A percentile compares a stretch with the other conserved stretches of the same genome.
phyloP scores from a whole-genome alignment of 2,888 invertebrate genomes.

The Altica lythri region DNA sequence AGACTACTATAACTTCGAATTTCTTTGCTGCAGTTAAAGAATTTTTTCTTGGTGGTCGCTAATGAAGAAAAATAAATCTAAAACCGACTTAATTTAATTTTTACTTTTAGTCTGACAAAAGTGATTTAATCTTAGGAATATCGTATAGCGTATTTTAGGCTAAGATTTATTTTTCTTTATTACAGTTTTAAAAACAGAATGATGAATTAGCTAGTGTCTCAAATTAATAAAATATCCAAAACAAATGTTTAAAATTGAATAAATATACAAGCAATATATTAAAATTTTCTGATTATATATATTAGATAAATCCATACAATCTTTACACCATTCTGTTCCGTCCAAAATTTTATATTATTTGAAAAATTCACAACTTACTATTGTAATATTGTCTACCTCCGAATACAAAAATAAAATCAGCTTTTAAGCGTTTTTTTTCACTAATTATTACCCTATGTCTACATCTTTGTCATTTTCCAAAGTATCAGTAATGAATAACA shows the following conservation, averaged over 20 bases:
- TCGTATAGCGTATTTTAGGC: too few species aligned
- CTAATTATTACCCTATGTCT: slow-evolving; percentile 22
- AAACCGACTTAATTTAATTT: neutral
- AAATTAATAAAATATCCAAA: neutral
- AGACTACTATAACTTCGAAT: slow-evolving; percentile 52
- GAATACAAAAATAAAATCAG: slow-evolving; percentile 49
- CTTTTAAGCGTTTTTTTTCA: slow-evolving; percentile 40
- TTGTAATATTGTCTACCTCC: slow-evolving; percentile 26
- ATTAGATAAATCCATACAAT: slow-evolving; percentile 11
- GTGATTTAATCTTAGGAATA: slow-evolving; percentile 9
- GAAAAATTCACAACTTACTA: slow-evolving; percentile 16
- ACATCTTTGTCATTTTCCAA: too few species aligned
- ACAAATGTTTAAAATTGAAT: slow-evolving; percentile 2
- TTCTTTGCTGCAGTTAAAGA: slow-evolving; percentile 19
- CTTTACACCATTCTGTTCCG: slow-evolving; percentile 24
- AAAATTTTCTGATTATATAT: slow-evolving; percentile 14
- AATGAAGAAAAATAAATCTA: slow-evolving; percentile 2
- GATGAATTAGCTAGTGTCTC: slow-evolving; percentile 16
- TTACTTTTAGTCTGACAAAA: neutral
- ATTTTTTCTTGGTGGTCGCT: neutral
- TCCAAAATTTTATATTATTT: slow-evolving; percentile 20
- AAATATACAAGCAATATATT: slow-evolving; percentile 11
- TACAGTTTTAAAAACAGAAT: slow-evolving; percentile 14
- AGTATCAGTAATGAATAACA: too few species aligned
- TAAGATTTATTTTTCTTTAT: too few species aligned